These are phyloP conservation scores for Rhinogobius similis DNA, from an alignment of 2,113 vertebrate species.

Conservation along the genomic window DNA sequence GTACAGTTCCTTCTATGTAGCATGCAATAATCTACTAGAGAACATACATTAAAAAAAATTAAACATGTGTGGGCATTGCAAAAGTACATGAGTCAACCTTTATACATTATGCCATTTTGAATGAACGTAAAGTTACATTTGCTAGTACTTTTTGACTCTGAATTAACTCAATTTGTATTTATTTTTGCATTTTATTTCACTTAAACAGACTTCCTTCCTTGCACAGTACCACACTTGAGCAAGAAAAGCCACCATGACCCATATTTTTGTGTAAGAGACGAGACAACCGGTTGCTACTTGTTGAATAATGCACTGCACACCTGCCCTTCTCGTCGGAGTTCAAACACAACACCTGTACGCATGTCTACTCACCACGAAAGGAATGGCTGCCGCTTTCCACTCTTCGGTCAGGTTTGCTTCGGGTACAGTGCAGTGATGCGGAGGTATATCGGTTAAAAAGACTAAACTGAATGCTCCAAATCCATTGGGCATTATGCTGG, in stretches of 20 bases:
- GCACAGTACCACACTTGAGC: not conserved
- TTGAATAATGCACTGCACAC: not conserved
- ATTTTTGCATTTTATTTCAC: too few relatives aligned
- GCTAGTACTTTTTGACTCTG: too few relatives aligned
- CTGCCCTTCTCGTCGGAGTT: not conserved
- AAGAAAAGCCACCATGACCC: not conserved
- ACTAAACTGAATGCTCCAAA: conserved; percentile 49
- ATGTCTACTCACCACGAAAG: conserved; percentile 34
- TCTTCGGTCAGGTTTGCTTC: conserved; percentile 58
- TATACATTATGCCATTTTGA: too few relatives aligned
- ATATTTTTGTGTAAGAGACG: not conserved
- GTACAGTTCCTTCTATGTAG: too few relatives aligned
- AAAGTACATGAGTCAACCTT: too few relatives aligned
- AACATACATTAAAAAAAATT: too few relatives aligned
- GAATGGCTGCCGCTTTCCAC: conserved; percentile 57
- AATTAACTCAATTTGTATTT: too few relatives aligned
- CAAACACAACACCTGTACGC: not conserved
- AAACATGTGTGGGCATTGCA: too few relatives aligned
- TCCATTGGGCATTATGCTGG: conserved; percentile 67
- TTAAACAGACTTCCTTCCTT: too few relatives aligned
- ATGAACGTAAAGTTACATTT: too few relatives aligned
- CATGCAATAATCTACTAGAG: too few relatives aligned
- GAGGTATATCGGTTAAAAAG: conserved; percentile 56
- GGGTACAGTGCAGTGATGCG: conserved; percentile 61
- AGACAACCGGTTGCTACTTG: not conserved